Evolutionary conservation across 2,113 vertebrate genomes (phyloP).

Genomic region (Phycodurus eques): DNA sequence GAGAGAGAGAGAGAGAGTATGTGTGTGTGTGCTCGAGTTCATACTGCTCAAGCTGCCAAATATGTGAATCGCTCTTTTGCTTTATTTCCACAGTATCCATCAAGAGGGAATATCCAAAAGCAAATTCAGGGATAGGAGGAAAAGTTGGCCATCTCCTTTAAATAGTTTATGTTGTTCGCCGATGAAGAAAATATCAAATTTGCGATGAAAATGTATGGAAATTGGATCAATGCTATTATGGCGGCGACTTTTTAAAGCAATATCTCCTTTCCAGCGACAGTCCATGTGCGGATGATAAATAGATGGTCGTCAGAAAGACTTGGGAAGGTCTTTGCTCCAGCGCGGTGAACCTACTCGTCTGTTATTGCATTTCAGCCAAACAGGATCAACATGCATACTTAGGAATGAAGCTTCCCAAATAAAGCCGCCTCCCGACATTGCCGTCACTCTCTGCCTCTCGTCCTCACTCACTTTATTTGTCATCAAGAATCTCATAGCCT

Average conservation of each 20-base stretch:
- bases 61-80: slow-evolving; percentile 49
- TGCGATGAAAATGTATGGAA: slow-evolving; percentile 81
- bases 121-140: slow-evolving; percentile 68
- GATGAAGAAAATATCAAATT: slow-evolving; percentile 80
- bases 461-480: slow-evolving; percentile 67
- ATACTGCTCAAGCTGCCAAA: slow-evolving; percentile 28
- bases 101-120: slow-evolving; percentile 66
- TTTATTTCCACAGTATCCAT: slow-evolving; percentile 63
- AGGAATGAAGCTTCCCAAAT: slow-evolving; percentile 61
- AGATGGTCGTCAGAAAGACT: slow-evolving; percentile 71
- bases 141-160: slow-evolving; percentile 77
- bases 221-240: slow-evolving; percentile 78
- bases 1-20: no score
- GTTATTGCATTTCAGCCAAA: slow-evolving; percentile 76
- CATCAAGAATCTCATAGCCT: slow-evolving; percentile 71
- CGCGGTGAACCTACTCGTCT: slow-evolving; percentile 60
- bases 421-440: slow-evolving; percentile 59
- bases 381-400: slow-evolving; percentile 75
- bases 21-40: slow-evolving; percentile 8
- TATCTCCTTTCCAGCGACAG: slow-evolving; percentile 77
- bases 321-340: slow-evolving; percentile 65
- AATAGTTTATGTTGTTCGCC: slow-evolving; percentile 79
- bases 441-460: slow-evolving; percentile 52
- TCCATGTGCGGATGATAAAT: slow-evolving; percentile 76
- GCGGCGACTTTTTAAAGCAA: slow-evolving; percentile 80